Conservation (phyloP, 2,888 invertebrate species). For the Eretmocerus hayati region DNA sequence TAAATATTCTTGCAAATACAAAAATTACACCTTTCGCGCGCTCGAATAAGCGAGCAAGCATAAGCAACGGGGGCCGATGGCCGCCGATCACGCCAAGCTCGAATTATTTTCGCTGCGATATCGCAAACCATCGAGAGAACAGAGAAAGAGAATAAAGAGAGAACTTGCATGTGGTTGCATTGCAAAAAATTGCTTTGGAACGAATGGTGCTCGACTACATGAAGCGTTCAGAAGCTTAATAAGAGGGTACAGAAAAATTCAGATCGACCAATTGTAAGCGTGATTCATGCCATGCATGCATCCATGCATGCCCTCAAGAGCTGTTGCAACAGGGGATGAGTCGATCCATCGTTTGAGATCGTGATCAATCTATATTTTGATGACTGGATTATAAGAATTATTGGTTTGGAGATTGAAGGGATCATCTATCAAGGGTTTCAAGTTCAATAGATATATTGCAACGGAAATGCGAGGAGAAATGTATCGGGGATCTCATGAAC, state of each 20-base stretch:
- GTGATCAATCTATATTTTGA: too few relatives aligned
- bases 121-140: slow-evolving; percentile 10
- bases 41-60: background rate
- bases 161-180: too few relatives aligned
- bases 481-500: too few relatives aligned
- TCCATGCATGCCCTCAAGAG: too few relatives aligned
- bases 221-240: slow-evolving; percentile 11
- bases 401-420: too few relatives aligned
- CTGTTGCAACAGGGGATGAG: too few relatives aligned
- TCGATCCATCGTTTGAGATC: too few relatives aligned
- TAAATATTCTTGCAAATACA: slow-evolving; percentile 44
- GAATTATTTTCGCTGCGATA: slow-evolving; percentile 18
- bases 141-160: slow-evolving; percentile 1
- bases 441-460: too few relatives aligned
- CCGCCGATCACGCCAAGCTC: slow-evolving; percentile 36
- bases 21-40: slow-evolving; percentile 38
- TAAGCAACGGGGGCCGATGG: slow-evolving; percentile 27
- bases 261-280: background rate
- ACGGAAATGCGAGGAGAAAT: too few relatives aligned
- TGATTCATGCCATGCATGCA: background rate
- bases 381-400: too few relatives aligned
- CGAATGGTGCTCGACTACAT: slow-evolving; percentile 1
- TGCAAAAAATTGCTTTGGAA: background rate
- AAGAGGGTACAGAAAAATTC: slow-evolving; percentile 17
- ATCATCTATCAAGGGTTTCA: too few relatives aligned